phyloP scores from a whole-genome alignment of 1,140 invertebrate species.

The Brachionus koreanus region DNA sequence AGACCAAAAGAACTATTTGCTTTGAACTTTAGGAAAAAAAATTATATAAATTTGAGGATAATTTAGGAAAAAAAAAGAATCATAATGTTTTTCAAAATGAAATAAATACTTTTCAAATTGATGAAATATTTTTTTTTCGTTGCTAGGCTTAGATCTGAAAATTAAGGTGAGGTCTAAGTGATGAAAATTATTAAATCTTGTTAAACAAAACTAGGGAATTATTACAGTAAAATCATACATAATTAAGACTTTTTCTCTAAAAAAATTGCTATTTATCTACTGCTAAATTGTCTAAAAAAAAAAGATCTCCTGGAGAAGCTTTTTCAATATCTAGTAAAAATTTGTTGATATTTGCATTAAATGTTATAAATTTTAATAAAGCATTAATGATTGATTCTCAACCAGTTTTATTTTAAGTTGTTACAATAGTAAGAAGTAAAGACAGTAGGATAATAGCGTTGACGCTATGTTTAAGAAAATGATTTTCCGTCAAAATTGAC shows the following conservation, averaged over 20 bases:
- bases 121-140: background rate
- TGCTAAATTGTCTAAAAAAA: background rate
- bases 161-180: background rate
- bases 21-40: too few species aligned
- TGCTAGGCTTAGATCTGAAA: background rate
- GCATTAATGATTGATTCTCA: constrained; percentile 1
- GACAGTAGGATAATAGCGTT: background rate
- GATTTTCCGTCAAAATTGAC: background rate
- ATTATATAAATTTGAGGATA: too few species aligned
- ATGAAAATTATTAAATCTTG: background rate
- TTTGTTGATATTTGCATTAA: background rate
- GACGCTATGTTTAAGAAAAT: background rate
- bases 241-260: background rate
- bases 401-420: constrained; percentile 1
- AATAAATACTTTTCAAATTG: background rate
- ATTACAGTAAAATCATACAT: too few species aligned
- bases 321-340: background rate
- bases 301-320: background rate
- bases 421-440: background rate
- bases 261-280: background rate
- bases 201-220: background rate
- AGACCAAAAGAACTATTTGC: too few species aligned
- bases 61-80: too few species aligned
- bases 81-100: too few species aligned
- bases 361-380: constrained; percentile 11